Percentiles rank a stretch among this genome's conserved stretches.
These are phyloP conservation scores for Mus spicilegus DNA, from an alignment of 2,113 vertebrate species.

Conservation along the genomic window DNA sequence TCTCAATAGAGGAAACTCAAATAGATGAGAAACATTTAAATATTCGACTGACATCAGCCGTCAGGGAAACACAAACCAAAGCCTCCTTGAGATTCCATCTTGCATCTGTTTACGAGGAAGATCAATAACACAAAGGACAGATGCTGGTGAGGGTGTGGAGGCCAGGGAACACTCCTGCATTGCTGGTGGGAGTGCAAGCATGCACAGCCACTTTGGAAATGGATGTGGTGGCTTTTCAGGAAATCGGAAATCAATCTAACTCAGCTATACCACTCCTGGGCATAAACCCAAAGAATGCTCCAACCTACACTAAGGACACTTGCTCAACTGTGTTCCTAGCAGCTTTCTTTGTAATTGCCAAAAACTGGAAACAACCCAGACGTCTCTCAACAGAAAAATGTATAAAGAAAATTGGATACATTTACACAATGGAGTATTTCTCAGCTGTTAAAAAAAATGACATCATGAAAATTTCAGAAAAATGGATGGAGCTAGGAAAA, in stretches of 20 bases:
- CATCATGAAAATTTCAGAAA: background rate
- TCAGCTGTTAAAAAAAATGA: background rate
- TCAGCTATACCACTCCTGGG: background rate
- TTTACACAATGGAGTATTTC: background rate
- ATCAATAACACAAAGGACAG: background rate
- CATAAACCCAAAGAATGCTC: background rate
- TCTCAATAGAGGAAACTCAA: background rate
- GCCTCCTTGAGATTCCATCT: background rate
- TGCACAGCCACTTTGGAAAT: background rate
- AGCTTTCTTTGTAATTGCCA: background rate
- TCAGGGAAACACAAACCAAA: background rate
- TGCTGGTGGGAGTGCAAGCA: background rate
- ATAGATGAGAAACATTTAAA: background rate
- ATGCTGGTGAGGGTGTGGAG: background rate
- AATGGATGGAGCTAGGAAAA: background rate
- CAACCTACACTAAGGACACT: background rate
- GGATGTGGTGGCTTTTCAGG: background rate
- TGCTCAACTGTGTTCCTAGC: background rate
- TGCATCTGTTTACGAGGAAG: background rate
- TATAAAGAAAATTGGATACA: background rate
- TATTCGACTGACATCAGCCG: background rate
- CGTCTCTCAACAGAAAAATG: background rate
- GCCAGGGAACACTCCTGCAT: background rate
- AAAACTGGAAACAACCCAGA: background rate
- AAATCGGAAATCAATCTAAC: background rate